A percentile compares a stretch with the other conserved stretches of the same genome.
Evolutionary conservation across 2,113 vertebrate genomes (phyloP).

Genomic region (Cebidichthys violaceus): DNA sequence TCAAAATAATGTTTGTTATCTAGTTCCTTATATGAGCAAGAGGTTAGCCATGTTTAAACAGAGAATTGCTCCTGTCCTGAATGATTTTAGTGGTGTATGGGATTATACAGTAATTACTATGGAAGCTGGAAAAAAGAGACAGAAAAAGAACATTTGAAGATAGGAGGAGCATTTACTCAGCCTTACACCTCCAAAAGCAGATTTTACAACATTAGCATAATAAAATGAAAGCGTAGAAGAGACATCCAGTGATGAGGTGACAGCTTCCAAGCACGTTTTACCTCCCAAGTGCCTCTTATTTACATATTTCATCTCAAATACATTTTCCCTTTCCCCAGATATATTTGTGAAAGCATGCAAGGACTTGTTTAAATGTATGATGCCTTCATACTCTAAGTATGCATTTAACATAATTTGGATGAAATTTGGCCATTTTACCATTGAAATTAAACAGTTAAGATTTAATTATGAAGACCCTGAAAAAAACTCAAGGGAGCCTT

Average conservation of each 20-base stretch:
- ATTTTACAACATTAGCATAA: slow-evolving; percentile 16
- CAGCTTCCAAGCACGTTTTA: slow-evolving; percentile 10
- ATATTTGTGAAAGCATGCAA: neutral
- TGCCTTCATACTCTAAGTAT: neutral
- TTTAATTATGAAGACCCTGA: neutral
- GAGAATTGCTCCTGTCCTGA: neutral
- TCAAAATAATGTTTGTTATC: slow-evolving; percentile 10
- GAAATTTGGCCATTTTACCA: neutral
- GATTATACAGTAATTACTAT: neutral
- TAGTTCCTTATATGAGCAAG: neutral
- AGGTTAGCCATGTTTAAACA: neutral
- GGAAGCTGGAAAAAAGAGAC: neutral
- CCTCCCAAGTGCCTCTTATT: neutral
- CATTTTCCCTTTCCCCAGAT: neutral
- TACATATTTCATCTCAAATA: neutral
- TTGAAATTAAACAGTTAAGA: neutral
- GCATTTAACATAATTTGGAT: neutral
- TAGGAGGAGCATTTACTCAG: slow-evolving; percentile 2
- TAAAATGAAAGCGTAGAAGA: slow-evolving; percentile 1
- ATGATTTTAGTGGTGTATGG: neutral
- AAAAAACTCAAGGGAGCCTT: neutral
- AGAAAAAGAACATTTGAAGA: neutral
- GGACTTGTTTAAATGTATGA: neutral
- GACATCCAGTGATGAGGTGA: neutral
- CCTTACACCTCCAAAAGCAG: neutral